These are phyloP conservation scores for Chromoteleia sp. DNA, from an alignment of 2,888 invertebrate genomes.

Conservation along the genomic window DNA sequence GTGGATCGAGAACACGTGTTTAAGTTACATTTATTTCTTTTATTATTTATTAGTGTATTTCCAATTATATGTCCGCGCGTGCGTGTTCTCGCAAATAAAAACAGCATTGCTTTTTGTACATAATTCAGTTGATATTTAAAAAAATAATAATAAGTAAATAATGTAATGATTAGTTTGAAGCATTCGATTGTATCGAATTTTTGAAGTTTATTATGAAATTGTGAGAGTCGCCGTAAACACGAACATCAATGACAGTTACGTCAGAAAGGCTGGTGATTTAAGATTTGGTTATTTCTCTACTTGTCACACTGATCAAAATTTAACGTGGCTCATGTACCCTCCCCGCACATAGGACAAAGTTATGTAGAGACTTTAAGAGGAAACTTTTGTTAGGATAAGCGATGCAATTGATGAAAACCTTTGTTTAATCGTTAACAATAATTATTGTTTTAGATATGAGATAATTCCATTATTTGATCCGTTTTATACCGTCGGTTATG, in stretches of 20 bases:
- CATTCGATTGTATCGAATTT: constrained; percentile 75
- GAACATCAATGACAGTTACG: constrained; percentile 65
- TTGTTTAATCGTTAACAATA: constrained; percentile 48
- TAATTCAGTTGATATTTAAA: constrained; percentile 24
- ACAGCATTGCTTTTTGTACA: constrained; percentile 52
- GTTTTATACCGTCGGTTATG: background rate
- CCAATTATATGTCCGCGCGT: too few species aligned
- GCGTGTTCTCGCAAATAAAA: constrained; percentile 26
- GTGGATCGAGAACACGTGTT: constrained; percentile 18
- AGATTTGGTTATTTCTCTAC: constrained; percentile 70
- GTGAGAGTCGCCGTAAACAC: constrained; percentile 63
- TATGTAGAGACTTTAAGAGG: constrained; percentile 68
- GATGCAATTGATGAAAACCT: constrained; percentile 63
- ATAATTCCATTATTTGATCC: constrained; percentile 1
- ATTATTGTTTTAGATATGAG: constrained; percentile 16
- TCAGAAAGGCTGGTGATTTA: constrained; percentile 73
- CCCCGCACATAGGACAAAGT: constrained; percentile 83
- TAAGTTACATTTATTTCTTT: background rate
- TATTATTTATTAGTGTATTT: too few species aligned
- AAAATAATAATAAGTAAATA: constrained; percentile 48
- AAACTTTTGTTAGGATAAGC: constrained; percentile 70
- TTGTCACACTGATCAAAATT: constrained; percentile 69
- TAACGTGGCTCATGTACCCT: constrained; percentile 81
- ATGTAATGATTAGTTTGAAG: constrained; percentile 79
- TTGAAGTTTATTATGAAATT: constrained; percentile 70